Evolutionary conservation across 2,888 invertebrate species (phyloP), one percentile per base, ranked within the genome.

Genomic region (Morpho achilles): DNA sequence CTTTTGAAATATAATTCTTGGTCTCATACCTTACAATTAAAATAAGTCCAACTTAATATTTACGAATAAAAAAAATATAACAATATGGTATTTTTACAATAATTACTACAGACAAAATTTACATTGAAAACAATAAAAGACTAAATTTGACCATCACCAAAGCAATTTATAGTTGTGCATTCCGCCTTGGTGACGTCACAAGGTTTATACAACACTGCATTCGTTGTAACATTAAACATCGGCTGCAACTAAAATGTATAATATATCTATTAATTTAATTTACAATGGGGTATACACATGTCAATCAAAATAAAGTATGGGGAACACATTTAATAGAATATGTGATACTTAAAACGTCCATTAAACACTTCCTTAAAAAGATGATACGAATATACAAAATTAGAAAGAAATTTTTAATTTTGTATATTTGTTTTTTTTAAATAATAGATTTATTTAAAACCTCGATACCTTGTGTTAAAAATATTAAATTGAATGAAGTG

Each of bases 1-100:
- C 79, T 74, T 82, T 84, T 86, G 75, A 84, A 32, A 87, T 85
- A 86, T 85, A 84, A 85, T 80, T 84, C 83, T 87, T 89, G 88
- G 89, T 89, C 88, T 78, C 75, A 74, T 84, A 80, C 78, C 82
- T 88, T 87, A 89, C 70, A 76, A 77, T 81, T 84, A 83, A 84
- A 79, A 79, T 82, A 83, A 83, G 70, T 79, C 76, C 73, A 80
- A 80, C 80, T 81, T 73, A 79, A 79, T 75, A 79, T 59, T 74
- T 73, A 73, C 68, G 67, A 70, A 76, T 78, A 79, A 76, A 76
- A 80, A 80, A 81, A 75, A 81, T 87, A 87, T 86, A 87, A 84
- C 79, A 82, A 76, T 77, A 79, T 65, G 73, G 69, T 81, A 84
- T 79, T 77, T 78, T 78, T 83, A 84, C 71, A 85, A 77, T 74